These are phyloP conservation scores for Hypotaenidia philippensis DNA, from an alignment of 2,797 vertebrate genomes.

Conservation along the genomic window DNA sequence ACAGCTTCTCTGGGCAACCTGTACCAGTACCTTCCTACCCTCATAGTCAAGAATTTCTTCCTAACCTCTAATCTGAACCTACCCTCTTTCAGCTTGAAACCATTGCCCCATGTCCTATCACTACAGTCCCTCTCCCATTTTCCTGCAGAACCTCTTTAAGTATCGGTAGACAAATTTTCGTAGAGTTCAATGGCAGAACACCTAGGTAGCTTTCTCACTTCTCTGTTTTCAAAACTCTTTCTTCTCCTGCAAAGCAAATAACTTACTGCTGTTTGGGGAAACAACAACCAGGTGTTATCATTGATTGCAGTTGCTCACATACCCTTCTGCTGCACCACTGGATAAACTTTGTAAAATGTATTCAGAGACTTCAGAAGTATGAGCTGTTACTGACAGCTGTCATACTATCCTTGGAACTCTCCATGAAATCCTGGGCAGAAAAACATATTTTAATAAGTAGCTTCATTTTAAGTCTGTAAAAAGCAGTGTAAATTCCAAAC, in stretches of 20 bases:
- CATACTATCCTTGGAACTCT: background rate
- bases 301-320: background rate
- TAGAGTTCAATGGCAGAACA: background rate
- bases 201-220: background rate
- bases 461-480: background rate
- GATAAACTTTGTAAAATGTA: background rate
- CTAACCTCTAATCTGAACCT: too few species aligned
- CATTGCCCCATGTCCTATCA: too few species aligned
- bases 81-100: too few species aligned
- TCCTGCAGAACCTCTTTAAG: too few species aligned
- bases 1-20: too few species aligned
- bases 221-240: background rate
- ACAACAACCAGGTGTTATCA: background rate
- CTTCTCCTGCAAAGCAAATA: background rate
- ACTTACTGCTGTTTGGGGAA: background rate
- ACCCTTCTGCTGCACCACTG: background rate
- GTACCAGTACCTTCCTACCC: too few species aligned
- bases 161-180: background rate
- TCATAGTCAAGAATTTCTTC: too few species aligned
- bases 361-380: background rate
- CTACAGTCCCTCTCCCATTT: too few species aligned
- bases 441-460: background rate
- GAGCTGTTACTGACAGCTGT: background rate
- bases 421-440: background rate
- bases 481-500: background rate